Conservation (phyloP, 2,888 invertebrate genomes). For the Tenodera sinensis region DNA sequence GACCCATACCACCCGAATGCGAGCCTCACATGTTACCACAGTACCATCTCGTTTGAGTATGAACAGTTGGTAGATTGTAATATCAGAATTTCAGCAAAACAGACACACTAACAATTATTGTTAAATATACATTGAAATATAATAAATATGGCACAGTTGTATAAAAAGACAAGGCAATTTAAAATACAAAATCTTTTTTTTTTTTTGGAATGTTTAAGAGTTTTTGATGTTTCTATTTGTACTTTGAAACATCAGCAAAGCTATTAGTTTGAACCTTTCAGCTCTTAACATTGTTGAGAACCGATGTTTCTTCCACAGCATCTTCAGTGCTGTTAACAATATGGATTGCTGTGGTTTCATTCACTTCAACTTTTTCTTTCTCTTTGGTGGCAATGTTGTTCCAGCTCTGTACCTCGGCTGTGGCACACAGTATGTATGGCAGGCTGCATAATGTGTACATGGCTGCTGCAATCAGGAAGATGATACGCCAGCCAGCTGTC, state of each 20-base stretch:
- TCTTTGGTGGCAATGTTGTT: constrained; percentile 8
- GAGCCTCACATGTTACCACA: no score
- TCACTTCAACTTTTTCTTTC: neutral
- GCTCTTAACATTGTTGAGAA: neutral
- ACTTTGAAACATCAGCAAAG: no score
- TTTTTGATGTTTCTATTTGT: no score
- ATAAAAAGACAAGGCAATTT: neutral
- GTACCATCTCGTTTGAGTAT: no score
- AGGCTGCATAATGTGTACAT: constrained; percentile 30
- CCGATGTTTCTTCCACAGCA: neutral
- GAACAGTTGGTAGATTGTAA: no score
- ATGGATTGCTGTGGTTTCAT: neutral
- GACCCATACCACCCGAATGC: no score
- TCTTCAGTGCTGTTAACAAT: neutral
- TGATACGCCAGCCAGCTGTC: constrained; percentile 31
- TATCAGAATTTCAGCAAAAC: no score
- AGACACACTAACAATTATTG: no score
- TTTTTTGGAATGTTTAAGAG: neutral
- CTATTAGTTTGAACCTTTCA: neutral
- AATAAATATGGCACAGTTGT: no score
- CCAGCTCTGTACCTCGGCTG: constrained; percentile 32
- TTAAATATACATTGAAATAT: no score
- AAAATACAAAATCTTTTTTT: neutral
- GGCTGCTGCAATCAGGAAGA: constrained; percentile 31
- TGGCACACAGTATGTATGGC: constrained; percentile 31